A percentile compares a stretch with the other conserved stretches of the same genome.
phyloP scores from a whole-genome alignment of 2,888 invertebrate species.

The Petrophora chlorosata region DNA sequence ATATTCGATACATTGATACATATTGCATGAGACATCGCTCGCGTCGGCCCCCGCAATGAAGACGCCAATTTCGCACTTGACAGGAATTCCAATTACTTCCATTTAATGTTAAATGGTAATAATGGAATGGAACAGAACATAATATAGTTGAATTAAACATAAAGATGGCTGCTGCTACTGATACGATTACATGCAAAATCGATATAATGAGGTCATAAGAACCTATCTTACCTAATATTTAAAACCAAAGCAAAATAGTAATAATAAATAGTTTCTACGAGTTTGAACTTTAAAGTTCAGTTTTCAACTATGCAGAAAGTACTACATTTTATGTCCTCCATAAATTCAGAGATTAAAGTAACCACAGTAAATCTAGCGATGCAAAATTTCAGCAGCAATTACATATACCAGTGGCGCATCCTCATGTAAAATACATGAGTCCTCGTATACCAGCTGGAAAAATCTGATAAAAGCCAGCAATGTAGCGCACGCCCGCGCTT shows the following conservation, averaged over 20 bases:
- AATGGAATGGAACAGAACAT: constrained; percentile 26
- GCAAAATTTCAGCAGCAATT: constrained; percentile 46
- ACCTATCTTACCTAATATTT: no score
- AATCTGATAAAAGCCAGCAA: constrained; percentile 61
- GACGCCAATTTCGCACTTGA: constrained; percentile 65
- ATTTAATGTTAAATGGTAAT: constrained; percentile 55
- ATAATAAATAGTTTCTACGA: no score
- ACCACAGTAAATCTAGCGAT: constrained; percentile 24
- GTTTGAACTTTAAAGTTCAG: constrained; percentile 11
- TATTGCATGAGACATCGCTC: constrained; percentile 53
- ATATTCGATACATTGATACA: constrained; percentile 43
- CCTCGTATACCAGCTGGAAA: constrained; percentile 54
- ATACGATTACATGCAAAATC: no score
- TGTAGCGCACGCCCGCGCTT: constrained; percentile 53
- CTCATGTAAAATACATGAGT: constrained; percentile 61
- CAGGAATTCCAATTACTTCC: constrained; percentile 63
- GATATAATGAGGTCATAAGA: no score
- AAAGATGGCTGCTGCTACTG: no score
- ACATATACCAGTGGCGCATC: constrained; percentile 53
- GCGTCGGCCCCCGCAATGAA: constrained; percentile 47
- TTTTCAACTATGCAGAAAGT: constrained; percentile 12
- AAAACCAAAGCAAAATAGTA: no score
- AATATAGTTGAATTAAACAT: constrained; percentile 22
- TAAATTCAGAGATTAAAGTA: constrained; percentile 25
- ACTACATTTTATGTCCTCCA: constrained; percentile 19